Conservation (phyloP, 2,113 vertebrate species). For the Beaufortia kweichowensis region DNA sequence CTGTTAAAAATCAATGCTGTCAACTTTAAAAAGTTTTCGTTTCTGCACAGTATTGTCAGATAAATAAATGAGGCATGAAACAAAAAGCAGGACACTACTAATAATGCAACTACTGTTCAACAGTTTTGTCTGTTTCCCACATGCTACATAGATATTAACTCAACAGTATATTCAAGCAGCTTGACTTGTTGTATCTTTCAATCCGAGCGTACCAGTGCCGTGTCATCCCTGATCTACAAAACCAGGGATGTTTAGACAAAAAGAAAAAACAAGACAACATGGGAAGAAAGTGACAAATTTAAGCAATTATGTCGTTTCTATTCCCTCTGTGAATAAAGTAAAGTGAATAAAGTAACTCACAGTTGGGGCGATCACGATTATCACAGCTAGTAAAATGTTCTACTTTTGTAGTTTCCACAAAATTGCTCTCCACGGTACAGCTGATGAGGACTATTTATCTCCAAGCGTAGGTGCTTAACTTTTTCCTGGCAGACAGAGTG, state of each 20-base stretch:
- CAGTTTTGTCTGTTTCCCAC: too few relatives aligned
- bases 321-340: too few relatives aligned
- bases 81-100: too few relatives aligned
- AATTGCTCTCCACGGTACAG: constrained; percentile 19
- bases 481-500: constrained; percentile 39
- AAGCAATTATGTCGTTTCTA: constrained; percentile 34
- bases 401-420: constrained; percentile 41
- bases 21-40: too few relatives aligned
- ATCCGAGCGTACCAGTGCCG: constrained; percentile 4
- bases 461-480: constrained; percentile 35
- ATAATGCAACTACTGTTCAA: too few relatives aligned
- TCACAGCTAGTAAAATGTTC: constrained; percentile 48
- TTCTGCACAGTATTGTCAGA: too few relatives aligned
- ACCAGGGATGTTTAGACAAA: background rate
- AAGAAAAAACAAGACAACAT: background rate
- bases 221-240: background rate
- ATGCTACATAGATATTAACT: too few relatives aligned
- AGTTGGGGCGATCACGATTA: constrained; percentile 29
- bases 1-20: too few relatives aligned
- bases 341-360: constrained; percentile 1
- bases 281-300: constrained; percentile 12
- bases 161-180: too few relatives aligned
- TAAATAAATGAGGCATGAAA: too few relatives aligned
- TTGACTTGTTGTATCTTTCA: too few relatives aligned
- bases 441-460: constrained; percentile 46